Percentiles rank a stretch among this genome's conserved stretches.
Conservation (phyloP, 2,888 invertebrate species). For the Maniola hyperantus region DNA sequence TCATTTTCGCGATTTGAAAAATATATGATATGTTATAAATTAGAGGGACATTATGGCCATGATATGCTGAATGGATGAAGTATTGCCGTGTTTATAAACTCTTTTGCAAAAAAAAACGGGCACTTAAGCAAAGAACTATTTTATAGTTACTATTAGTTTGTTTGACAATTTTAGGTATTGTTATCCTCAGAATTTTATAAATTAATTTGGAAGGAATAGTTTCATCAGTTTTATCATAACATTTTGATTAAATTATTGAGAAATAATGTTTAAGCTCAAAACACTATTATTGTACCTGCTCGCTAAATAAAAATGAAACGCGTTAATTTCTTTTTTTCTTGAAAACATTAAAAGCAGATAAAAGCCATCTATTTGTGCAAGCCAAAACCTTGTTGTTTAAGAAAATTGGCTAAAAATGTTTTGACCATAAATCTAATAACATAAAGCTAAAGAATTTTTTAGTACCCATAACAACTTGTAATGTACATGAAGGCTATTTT, state of each 20-base stretch:
- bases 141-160: too few relatives aligned
- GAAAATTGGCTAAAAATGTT: not conserved
- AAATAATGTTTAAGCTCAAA: slow-evolving; percentile 1
- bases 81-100: not conserved
- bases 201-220: not conserved
- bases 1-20: not conserved
- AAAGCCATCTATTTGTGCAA: slow-evolving; percentile 10
- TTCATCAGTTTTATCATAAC: not conserved
- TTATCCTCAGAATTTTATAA: slow-evolving; percentile 1
- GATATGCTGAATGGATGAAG: not conserved
- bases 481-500: slow-evolving; percentile 53
- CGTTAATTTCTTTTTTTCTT: slow-evolving; percentile 1
- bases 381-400: not conserved
- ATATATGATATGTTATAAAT: slow-evolving; percentile 11
- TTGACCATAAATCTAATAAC: slow-evolving; percentile 4
- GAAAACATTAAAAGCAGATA: not conserved
- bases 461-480: slow-evolving; percentile 44
- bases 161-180: not conserved
- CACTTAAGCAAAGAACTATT: too few relatives aligned
- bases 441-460: slow-evolving; percentile 41
- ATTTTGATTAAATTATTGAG: not conserved
- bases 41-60: not conserved
- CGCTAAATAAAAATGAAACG: slow-evolving; percentile 1
- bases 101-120: too few relatives aligned
- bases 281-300: not conserved